Evolutionary conservation across 2,797 vertebrate genomes (phyloP), one percentile per base, ranked within the genome.

Genomic region (Pristis pectinata): DNA sequence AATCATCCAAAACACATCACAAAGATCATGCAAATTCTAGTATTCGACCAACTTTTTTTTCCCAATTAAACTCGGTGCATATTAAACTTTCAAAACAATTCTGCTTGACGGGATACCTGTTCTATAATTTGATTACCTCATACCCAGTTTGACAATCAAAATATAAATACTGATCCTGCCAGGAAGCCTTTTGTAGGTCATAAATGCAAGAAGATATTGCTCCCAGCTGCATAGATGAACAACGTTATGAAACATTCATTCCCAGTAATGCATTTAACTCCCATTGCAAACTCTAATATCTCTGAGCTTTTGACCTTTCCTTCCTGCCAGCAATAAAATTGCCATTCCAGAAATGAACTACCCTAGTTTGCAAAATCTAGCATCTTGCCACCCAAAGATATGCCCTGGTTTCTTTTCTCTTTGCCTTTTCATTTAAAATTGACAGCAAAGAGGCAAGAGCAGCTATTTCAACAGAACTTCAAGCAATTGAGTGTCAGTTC

Each of bases 251-350:
- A 94, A 94, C 77, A 80, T 94, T n/a, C 74, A 56, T 79, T 53
- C 94, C 7, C 11, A 49, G 30, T 61, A 56, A 79, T 53, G 11
- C 53, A 44, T 82, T 76, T 76, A 76, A 59, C 49, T 82, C 27
- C 44, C 24, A 79, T 9, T 80, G 53, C 56, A 82, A 94, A 13
- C 95, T 95, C 95, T 94, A 94, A 96, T 94, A 95, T 96, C 94
- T 95, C 93, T 93, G 92, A 94, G 94, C 94, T 95, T 89, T 82
- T 96, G 96, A 96, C 95, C 96, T 96, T 96, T 95, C 95, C 92
- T 96, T 85, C 56, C 49, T 27, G 13, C 95, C 95, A 96, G 96
- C 96, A 96, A 96, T 96, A 95, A 96, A 96, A 95, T 95, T 77
- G 44, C 64, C 95, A 34, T 41, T 34, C 1, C 27, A 30, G 85